Conservation (phyloP, 2,113 vertebrate species). For the Ramphastos sulfuratus region DNA sequence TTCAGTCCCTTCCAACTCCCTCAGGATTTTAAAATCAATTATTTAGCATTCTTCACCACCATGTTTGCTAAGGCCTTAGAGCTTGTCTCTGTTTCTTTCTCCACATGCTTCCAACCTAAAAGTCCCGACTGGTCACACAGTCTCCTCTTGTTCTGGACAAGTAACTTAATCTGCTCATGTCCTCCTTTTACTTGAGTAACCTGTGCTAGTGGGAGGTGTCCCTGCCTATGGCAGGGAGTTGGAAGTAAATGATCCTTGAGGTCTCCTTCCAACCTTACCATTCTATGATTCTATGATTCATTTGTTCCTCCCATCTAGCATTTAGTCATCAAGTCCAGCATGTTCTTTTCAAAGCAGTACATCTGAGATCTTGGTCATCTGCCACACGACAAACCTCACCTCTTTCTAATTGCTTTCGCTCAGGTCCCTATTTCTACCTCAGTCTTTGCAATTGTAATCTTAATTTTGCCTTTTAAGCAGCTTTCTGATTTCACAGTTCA, state of each 20-base stretch:
- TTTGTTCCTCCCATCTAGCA: neutral
- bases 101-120: neutral
- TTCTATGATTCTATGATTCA: too few species aligned
- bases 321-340: neutral
- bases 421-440: neutral
- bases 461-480: neutral
- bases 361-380: neutral
- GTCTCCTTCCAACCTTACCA: too few species aligned
- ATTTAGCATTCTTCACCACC: neutral
- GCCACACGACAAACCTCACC: neutral
- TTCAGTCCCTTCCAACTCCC: neutral
- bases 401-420: neutral
- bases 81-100: neutral
- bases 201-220: too few species aligned
- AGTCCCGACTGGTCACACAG: neutral
- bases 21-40: neutral
- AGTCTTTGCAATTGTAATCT: neutral
- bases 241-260: too few species aligned
- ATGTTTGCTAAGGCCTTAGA: neutral
- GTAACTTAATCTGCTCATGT: neutral
- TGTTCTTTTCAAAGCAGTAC: neutral
- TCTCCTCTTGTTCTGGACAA: neutral
- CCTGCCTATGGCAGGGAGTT: too few species aligned
- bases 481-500: neutral
- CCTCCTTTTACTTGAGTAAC: neutral